Percentiles rank a stretch among this genome's conserved stretches.
phyloP scores from a whole-genome alignment of 1,140 invertebrate species.

The Orchesella cincta region DNA sequence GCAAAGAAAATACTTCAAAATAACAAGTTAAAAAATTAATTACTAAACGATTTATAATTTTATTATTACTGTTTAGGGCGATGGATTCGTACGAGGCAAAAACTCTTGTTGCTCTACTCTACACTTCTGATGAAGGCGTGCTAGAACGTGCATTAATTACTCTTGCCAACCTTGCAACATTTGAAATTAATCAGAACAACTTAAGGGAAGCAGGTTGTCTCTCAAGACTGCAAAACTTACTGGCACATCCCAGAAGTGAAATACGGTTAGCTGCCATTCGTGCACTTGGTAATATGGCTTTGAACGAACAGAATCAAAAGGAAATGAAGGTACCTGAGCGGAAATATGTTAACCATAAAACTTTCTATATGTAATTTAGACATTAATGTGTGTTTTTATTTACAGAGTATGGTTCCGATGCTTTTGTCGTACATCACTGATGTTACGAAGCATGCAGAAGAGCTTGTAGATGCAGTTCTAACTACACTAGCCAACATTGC shows the following conservation, averaged over 20 bases:
- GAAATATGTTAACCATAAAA: neutral
- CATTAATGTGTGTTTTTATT: constrained; percentile 29
- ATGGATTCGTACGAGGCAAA: constrained; percentile 61
- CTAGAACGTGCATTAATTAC: constrained; percentile 60
- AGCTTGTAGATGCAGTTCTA: constrained; percentile 54
- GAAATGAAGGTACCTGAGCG: constrained; percentile 58
- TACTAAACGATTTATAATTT: constrained; percentile 9
- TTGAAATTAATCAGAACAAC: constrained; percentile 57
- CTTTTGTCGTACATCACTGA: constrained; percentile 55
- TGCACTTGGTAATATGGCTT: constrained; percentile 61
- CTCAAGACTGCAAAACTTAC: constrained; percentile 57
- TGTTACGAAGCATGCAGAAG: constrained; percentile 51
- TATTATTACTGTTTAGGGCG: constrained; percentile 54
- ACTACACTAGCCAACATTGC: constrained; percentile 60
- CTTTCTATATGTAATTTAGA: neutral
- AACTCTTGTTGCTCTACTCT: constrained; percentile 60
- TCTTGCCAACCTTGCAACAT: constrained; percentile 50
- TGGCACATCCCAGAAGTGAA: constrained; percentile 55
- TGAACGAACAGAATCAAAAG: constrained; percentile 62
- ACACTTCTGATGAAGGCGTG: constrained; percentile 59
- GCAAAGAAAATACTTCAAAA: too few species aligned
- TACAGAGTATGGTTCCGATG: constrained; percentile 57
- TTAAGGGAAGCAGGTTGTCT: constrained; percentile 62
- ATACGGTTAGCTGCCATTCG: constrained; percentile 56
- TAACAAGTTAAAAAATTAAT: constrained; percentile 6